Conservation (phyloP, 2,888 invertebrate genomes). For the Rotaria socialis region DNA sequence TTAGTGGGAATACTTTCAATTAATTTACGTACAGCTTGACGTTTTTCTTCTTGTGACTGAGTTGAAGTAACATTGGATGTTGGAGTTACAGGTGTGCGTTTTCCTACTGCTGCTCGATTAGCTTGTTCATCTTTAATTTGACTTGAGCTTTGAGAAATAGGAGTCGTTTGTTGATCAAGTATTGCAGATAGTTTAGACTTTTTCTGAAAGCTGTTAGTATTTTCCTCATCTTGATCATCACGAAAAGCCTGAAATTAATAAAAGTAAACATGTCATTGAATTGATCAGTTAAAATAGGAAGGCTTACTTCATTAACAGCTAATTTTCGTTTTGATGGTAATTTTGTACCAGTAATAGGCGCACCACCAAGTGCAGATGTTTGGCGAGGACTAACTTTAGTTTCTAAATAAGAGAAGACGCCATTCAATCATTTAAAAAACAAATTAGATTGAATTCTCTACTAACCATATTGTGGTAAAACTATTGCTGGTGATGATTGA, state of each 20-base stretch:
- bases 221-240: slow-evolving; percentile 24
- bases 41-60: slow-evolving; percentile 73
- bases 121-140: slow-evolving; percentile 35
- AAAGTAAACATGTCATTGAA: too few species aligned
- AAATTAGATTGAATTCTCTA: neutral
- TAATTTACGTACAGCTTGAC: slow-evolving; percentile 88
- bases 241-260: neutral
- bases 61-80: slow-evolving; percentile 47
- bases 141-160: neutral
- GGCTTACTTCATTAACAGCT: slow-evolving; percentile 18
- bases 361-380: slow-evolving; percentile 33
- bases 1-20: slow-evolving; percentile 97
- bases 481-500: neutral
- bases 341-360: slow-evolving; percentile 16
- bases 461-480: neutral
- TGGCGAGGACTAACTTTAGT: slow-evolving; percentile 13
- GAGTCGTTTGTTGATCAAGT: neutral
- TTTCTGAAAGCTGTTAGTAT: neutral
- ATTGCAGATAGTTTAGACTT: slow-evolving; percentile 6
- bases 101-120: slow-evolving; percentile 15
- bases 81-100: slow-evolving; percentile 15
- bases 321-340: neutral
- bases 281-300: neutral
- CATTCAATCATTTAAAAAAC: neutral
- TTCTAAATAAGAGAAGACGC: neutral